Evolutionary conservation across 2,888 invertebrate genomes (phyloP).

Genomic region (Conops quadrifasciatus): DNA sequence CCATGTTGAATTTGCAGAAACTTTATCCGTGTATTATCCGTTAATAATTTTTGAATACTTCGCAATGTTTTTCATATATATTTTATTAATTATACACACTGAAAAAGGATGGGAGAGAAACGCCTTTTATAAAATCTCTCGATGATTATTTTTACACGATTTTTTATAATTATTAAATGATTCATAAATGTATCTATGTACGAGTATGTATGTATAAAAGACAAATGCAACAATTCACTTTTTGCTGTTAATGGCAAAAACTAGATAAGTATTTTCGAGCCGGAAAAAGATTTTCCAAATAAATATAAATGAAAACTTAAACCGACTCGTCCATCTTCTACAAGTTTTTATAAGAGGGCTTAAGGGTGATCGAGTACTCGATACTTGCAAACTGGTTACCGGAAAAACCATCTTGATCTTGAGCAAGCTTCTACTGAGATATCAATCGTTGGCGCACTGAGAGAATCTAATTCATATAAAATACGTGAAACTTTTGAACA

Average conservation of each 20-base stretch:
- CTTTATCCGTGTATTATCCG: constrained; percentile 38
- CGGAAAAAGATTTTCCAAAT: constrained; percentile 33
- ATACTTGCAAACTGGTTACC: no score
- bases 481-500: no score
- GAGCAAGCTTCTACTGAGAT: no score
- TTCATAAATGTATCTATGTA: constrained; percentile 57
- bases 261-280: constrained; percentile 57
- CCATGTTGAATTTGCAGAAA: constrained; percentile 38
- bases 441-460: no score
- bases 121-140: not conserved
- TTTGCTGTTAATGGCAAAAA: constrained; percentile 58
- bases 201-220: constrained; percentile 51
- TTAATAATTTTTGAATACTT: constrained; percentile 26
- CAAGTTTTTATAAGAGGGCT: no score
- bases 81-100: constrained; percentile 39
- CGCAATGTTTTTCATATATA: constrained; percentile 43
- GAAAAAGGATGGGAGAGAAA: constrained; percentile 39
- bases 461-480: no score
- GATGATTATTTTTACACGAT: no score
- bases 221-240: constrained; percentile 47
- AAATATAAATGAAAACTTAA: constrained; percentile 25
- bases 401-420: no score
- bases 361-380: no score
- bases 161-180: constrained; percentile 15
- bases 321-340: no score